Base-by-base conservation (phyloP, 2,113 vertebrate species). In the Phocoena sinus region DNA sequence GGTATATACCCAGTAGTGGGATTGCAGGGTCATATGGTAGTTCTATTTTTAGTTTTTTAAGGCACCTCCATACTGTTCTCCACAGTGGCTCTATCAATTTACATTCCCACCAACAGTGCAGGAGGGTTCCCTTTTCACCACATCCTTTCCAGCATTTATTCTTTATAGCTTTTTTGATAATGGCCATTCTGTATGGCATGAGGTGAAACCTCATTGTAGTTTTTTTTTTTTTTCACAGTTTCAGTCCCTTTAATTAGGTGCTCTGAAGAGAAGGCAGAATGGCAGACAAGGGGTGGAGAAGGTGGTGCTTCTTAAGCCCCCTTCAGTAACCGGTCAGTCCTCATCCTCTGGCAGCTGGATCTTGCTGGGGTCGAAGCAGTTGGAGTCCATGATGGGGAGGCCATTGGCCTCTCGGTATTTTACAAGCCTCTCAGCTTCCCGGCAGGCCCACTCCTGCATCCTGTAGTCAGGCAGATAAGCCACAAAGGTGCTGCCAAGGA, bases 401-500 rank as follows among this genome's bases (percentile, higher is more conserved):
- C 99, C 99, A 6, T 98, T 97, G 11, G 97, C 96, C 90, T 99
- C 99, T 82, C 98, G 98, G 70, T 98, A 97, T 89, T 94, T 97
- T 73, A 99, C 93, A 95, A 99, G 73, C 38, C 82, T 98, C 97
- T 99, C 99, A 0, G 99, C 99, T 96, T 99, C 99, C 67, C 99
- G 98, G 4, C 99, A 98, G 79, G 99, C 98, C 99, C 99, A 99
- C 81, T 99, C 95, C 3, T 97, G 97, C 99, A 99, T 98, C 99
- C 99, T 98, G 12, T 98, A 97, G 91, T 99, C 99, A 21, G 99
- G 99, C 91, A 99, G 83, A 89, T 99, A 99, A 87, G 99, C 98
- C 85, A 99, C 38, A 79, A 99, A 99, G 1, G 98, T 96, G 80
- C 98, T 96, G 71, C 99, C 99, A 2, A 99, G 56, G 25, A 99